These are phyloP conservation scores for Phthorimaea operculella DNA, from an alignment of 1,140 invertebrate genomes.

Conservation along the genomic window DNA sequence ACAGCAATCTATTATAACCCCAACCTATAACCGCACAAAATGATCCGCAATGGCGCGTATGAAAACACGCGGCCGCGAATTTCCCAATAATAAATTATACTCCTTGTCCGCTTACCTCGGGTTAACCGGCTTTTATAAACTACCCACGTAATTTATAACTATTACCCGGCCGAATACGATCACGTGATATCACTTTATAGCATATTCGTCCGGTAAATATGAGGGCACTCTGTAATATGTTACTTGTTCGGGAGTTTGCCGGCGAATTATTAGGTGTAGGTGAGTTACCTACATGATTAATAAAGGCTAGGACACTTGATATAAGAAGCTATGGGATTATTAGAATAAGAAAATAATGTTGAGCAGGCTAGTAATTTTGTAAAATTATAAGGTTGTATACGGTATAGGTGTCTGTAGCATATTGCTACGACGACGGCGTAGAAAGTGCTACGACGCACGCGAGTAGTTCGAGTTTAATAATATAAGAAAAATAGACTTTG, in stretches of 20 bases:
- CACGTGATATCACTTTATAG: constrained; percentile 67
- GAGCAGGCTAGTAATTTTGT: too few relatives aligned
- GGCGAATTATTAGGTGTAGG: too few relatives aligned
- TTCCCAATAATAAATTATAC: constrained; percentile 65
- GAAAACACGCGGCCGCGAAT: constrained; percentile 57
- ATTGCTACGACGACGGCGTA: too few relatives aligned
- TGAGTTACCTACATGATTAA: too few relatives aligned
- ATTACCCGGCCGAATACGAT: constrained; percentile 63
- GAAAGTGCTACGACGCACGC: too few relatives aligned
- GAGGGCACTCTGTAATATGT: constrained; percentile 38
- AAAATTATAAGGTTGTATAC: too few relatives aligned
- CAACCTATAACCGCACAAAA: constrained; percentile 17
- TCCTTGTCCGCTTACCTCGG: constrained; percentile 65
- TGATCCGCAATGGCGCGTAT: constrained; percentile 42
- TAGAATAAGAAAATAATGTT: too few relatives aligned
- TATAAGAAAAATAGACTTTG: too few relatives aligned
- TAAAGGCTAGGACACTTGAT: too few relatives aligned
- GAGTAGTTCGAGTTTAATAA: too few relatives aligned
- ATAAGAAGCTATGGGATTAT: too few relatives aligned
- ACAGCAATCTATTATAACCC: neutral
- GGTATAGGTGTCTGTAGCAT: too few relatives aligned
- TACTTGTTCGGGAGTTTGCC: constrained; percentile 11
- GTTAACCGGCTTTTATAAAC: constrained; percentile 68
- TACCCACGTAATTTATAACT: constrained; percentile 66
- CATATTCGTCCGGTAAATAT: constrained; percentile 61